Conservation (phyloP, 2,797 vertebrate genomes). For the Alauda arvensis region DNA sequence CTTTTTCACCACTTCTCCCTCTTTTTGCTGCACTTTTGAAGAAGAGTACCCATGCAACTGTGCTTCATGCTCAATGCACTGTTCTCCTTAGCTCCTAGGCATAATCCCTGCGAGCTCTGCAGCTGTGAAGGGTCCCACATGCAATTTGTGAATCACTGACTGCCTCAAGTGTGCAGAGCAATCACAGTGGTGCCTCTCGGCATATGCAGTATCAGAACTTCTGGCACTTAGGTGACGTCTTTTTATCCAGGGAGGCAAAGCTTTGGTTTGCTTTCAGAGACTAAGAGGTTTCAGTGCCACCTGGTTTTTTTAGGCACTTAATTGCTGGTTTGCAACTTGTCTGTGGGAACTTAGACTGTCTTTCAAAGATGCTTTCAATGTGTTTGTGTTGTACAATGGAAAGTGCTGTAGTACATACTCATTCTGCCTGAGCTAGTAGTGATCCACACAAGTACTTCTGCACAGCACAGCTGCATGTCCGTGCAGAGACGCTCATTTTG, state of each 20-base stretch:
- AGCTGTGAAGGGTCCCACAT: neutral
- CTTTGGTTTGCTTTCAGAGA: slow-evolving; percentile 17
- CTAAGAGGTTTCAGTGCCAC: slow-evolving; percentile 17
- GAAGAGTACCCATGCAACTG: neutral
- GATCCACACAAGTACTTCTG: neutral
- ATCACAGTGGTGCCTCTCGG: neutral
- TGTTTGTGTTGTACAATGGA: slow-evolving; percentile 35
- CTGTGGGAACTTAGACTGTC: slow-evolving; percentile 14
- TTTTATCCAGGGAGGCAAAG: slow-evolving; percentile 26
- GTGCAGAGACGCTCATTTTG: neutral
- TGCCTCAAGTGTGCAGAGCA: neutral
- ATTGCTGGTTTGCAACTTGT: slow-evolving; percentile 41
- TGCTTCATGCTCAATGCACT: neutral
- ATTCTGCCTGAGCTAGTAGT: slow-evolving; percentile 23
- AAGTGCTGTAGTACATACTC: slow-evolving; percentile 9
- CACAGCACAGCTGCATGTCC: slow-evolving; percentile 5
- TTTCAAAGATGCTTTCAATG: slow-evolving; percentile 26
- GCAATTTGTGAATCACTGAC: neutral
- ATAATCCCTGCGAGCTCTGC: neutral
- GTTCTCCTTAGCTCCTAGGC: neutral
- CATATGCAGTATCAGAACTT: neutral
- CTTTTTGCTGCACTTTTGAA: neutral
- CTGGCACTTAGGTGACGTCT: neutral
- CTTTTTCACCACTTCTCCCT: neutral
- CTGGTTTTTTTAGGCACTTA: slow-evolving; percentile 38